Base-by-base conservation (phyloP, 2,888 invertebrate species). In the Galerucella calmariensis region DNA sequence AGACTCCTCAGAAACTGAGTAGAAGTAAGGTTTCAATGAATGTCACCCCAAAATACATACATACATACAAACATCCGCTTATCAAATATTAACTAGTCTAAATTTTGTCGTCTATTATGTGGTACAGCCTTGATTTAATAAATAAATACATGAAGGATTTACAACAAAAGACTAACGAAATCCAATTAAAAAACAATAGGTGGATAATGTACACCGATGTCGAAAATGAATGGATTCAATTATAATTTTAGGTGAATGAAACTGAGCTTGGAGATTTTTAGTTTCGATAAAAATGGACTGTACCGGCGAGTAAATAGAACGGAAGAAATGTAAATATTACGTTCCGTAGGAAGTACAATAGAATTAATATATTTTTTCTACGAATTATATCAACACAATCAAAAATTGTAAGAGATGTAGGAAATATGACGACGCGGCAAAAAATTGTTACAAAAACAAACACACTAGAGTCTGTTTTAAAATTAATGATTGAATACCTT, bases 141-240 rank as follows among this genome's bases (percentile, higher is more conserved):
- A 59, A 69, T 46, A 59, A 71, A 75, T 72, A 75, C 65, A 75
- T 75, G 69, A 68, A 65, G 67, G 75, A 67, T 65, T 65, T 71
- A 44, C 59, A 75, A 72, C 72, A 75, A 69, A 72, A 56, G 68
- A 69, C 72, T 51, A 69, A 68, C 66, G 58, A 69, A 72, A 72
- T 72, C 67, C 75, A 75, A 75, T 73, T 75, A 67, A 75, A 72
- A 75, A 75, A 72, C 75, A 75, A 75, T 69, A 75, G 61, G 62
- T 72, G 68, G 63, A 69, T 75, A 69, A 69, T 75, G 67, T 65
- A 72, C 75, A 66, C 59, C 72, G 66, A 75, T 58, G 68, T 72
- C 65, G 20, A 58, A 75, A 75, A 75, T 75, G 69, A 75, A 75
- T 75, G 75, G 67, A 66, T 69, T 62, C 72, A 69, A 75, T 75